phyloP scores from a whole-genome alignment of 1,140 invertebrate species.

The Heliothis virescens region DNA sequence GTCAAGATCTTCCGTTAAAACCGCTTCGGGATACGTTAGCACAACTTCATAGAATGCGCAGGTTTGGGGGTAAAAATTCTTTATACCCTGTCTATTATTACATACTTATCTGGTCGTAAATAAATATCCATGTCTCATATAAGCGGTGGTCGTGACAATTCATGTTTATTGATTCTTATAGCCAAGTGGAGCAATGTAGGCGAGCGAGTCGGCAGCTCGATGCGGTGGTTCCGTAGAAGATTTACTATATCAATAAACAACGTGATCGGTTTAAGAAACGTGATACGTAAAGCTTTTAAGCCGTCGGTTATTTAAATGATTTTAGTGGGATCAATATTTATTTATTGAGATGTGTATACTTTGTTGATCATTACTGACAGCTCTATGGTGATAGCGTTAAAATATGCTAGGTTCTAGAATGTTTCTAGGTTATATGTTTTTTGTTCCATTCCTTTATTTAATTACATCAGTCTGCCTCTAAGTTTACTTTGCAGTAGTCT shows the following conservation, averaged over 20 bases:
- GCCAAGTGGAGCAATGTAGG: not conserved
- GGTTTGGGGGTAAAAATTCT: too few relatives aligned
- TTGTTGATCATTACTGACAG: not conserved
- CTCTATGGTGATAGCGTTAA: too few relatives aligned
- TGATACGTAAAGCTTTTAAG: slow-evolving; percentile 7
- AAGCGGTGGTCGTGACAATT: slow-evolving; percentile 14
- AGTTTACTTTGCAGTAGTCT: too few relatives aligned
- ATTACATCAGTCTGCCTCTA: not conserved
- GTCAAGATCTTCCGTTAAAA: too few relatives aligned
- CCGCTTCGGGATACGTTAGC: too few relatives aligned
- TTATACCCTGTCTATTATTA: too few relatives aligned
- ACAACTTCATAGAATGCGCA: too few relatives aligned
- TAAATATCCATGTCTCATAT: too few relatives aligned
- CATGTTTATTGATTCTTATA: slow-evolving; percentile 21
- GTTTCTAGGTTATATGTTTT: not conserved
- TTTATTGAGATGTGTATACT: too few relatives aligned
- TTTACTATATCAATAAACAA: slow-evolving; percentile 1
- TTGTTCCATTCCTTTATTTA: not conserved
- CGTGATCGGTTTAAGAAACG: slow-evolving; percentile 1
- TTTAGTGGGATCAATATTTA: not conserved
- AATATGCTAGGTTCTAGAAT: too few relatives aligned
- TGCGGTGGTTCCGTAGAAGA: not conserved
- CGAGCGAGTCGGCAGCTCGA: not conserved
- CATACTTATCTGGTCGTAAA: too few relatives aligned
- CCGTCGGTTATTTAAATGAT: not conserved